Base-by-base conservation (phyloP, 2,797 vertebrate genomes). In the Tenualosa ilisha region DNA sequence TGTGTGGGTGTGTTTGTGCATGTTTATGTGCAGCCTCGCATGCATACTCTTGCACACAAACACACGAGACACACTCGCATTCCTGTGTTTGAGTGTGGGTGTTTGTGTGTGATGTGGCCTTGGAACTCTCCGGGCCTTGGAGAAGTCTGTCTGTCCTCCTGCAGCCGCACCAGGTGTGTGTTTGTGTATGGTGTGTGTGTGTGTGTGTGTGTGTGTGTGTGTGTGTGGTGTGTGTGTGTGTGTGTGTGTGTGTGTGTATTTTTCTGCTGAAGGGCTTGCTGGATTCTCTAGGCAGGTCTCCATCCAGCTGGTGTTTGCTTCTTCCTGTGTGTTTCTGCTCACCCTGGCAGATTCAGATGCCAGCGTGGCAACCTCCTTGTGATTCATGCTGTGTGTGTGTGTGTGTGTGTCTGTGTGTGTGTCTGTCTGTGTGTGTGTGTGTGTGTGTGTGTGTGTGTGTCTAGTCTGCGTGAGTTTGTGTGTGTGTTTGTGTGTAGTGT, bases 261-360 rank as follows among this genome's bases (percentile, higher is more conserved):
- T 37, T 68, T 68, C 37, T 68, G 65, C 65, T 68, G 65, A 68
- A 68, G 68, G 40, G 31, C 40, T 17, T 75, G 12, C 68, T 75
- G 68, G 13, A 40, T 40, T 75, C 68, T 75, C 68, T 3, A 75
- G 68, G 68, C 68, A 75, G 31, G 40, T 75, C 68, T 75, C 31
- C 31, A 75, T 75, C 31, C 68, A 75, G 68, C 68, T 75, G 68
- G 68, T 75, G 68, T 75, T 75, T 40, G 68, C 68, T 75, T 37
- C 31, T 37, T 37, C 68, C 68, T 75, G 68, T 37, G 68, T 75
- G 68, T 40, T 75, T 75, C 7, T 75, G 68, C 68, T 75, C 68
- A 75, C 68, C 68, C 68, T 75, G 68, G 68, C 68, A 75, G 31
- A 40, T 75, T 75, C 68, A 17, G 12, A 75, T 75, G 68, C 68